Evolutionary conservation across 2,113 vertebrate species (phyloP), one percentile per base, ranked within the genome.

Genomic region (Motacilla tschutschensis): DNA sequence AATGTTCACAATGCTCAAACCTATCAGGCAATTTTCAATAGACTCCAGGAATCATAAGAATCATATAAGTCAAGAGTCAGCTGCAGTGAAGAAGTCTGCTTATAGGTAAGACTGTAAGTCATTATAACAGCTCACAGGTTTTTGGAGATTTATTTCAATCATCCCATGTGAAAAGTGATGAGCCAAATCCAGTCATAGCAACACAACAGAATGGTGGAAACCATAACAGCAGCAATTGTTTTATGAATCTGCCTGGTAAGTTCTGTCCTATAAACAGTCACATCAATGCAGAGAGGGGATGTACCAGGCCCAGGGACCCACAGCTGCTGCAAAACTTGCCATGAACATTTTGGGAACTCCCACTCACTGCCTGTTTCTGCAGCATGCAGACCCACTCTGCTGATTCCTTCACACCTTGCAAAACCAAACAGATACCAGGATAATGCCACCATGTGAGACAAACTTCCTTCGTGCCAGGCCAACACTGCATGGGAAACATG

Each of bases 401-500:
- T 1, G 6, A 63, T 31, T 51, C 8, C 7, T 7, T 70, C 31
- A n/a, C 2, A 2, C 5, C 31, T 35, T 67, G 17, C 18, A 69
- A 76, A 31, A n/a, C 14, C 58, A 51, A 71, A 24, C 17, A 41
- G 17, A 12, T 3, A 20, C 31, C n/a, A 14, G 12, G 69, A 57
- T 22, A 57, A 51, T 40, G 29, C 11, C 24, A 17, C 24, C 35
- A 5, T 0, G 0, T 2, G 4, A 57, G 22, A 60, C 9, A 80
- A 55, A 4, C n/a, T 71, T 51, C 28, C 54, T 22, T 2, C 4
- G 1, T 8, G 10, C 3, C 48, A 38, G 36, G 12, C 9, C 5
- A 8, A 3, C 31, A 9, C 24, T n/a, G 15, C 3, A 2, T 0
- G 1, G 26, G 21, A 85, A 73, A 35, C 10, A 14, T 2, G 4